phyloP scores from a whole-genome alignment of 2,113 vertebrate genomes.

The Cinclus mexicanus region DNA sequence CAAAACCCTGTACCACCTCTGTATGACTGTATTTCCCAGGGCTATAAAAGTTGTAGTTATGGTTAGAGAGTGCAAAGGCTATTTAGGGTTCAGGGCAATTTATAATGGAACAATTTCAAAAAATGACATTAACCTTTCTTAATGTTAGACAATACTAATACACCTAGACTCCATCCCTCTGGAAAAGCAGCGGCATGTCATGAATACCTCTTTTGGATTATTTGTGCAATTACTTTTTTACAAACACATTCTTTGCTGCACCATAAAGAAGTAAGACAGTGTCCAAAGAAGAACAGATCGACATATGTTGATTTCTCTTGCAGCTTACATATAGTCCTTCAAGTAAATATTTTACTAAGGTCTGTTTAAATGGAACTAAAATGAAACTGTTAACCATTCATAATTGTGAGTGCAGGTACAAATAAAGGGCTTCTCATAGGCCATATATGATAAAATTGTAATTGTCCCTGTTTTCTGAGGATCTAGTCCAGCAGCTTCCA shows the following conservation, averaged over 20 bases:
- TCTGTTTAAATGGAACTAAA: neutral
- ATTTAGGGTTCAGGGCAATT: neutral
- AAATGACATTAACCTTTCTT: neutral
- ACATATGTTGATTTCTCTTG: neutral
- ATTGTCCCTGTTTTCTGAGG: neutral
- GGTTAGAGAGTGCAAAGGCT: neutral
- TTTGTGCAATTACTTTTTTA: neutral
- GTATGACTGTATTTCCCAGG: neutral
- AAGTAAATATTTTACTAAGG: neutral
- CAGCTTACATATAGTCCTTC: neutral
- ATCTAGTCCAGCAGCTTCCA: neutral
- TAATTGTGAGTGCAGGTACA: neutral
- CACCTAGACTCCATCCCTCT: neutral
- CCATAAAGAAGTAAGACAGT: neutral
- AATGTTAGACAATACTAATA: neutral
- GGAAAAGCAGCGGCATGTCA: neutral
- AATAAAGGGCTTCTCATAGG: neutral
- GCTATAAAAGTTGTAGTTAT: neutral
- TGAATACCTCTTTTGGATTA: neutral
- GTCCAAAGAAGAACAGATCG: neutral
- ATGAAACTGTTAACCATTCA: neutral
- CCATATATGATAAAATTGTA: neutral
- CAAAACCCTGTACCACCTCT: neutral
- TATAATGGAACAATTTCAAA: neutral
- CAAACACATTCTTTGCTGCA: neutral